Evolutionary conservation across 2,888 invertebrate genomes (phyloP), one percentile per base, ranked within the genome.

Genomic region (Rhamphomyia laevipes): DNA sequence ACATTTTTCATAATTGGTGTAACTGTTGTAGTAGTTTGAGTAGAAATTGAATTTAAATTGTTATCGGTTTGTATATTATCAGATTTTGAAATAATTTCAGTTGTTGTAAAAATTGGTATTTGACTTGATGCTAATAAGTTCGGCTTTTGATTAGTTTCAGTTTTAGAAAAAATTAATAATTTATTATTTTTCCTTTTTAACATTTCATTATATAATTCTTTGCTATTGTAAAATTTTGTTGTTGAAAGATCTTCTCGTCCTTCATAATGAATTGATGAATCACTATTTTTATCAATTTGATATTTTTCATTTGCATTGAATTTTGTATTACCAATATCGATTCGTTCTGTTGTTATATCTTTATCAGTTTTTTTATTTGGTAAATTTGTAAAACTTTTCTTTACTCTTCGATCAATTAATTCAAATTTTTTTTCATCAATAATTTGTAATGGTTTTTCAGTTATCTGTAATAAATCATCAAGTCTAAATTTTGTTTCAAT

Each of bases 141-240:
- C 7, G 5, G 2, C 7, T 27, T 27, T 27, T 2, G 4, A 27
- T 27, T 27, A 27, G 23, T 7, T 27, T 27, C 23, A 4, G 6
- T 21, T 21, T 21, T 21, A 21, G 21, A 21, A 27, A 27, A 4
- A 27, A 7, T 9, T 27, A 27, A 27, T 6, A 27, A 27, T 27
- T 27, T 27, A 27, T 27, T 27, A 27, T 27, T 27, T 9, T 27
- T 27, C 9, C 23, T 27, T 27, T 27, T 5, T 53, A 66, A 58
- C 67, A 68, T 64, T 59, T 70, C 68, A 56, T 63, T 70, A 57
- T 69, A 66, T 49, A 70, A 51, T 54, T 70, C 70, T 51, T 68
- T 68, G 59, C 67, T 68, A 51, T 70, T 70, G 58, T 70, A 70
- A 55, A 70, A 70, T 58, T 70, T 70, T 12, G 70, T 70, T 15